Conservation (phyloP, 2,797 vertebrate species). For the Sebastes baramenuke region DNA sequence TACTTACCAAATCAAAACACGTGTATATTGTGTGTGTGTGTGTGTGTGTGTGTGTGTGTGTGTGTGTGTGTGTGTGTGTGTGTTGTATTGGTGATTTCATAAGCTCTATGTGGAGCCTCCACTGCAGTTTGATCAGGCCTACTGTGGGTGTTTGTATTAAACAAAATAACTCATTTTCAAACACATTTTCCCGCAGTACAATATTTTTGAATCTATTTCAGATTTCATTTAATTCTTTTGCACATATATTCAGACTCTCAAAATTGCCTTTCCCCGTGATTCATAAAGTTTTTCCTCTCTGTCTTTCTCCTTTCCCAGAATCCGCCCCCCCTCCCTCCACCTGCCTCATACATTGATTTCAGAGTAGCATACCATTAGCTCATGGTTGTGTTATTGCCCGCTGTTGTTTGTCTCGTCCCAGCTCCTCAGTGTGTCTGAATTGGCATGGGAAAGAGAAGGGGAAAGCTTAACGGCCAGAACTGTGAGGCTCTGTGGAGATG, state of each 20-base stretch:
- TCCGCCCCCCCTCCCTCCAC: background rate
- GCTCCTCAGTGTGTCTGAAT: constrained; percentile 87
- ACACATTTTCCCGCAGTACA: constrained; percentile 14
- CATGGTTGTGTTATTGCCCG: constrained; percentile 83
- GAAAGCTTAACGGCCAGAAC: constrained; percentile 85
- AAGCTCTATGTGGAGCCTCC: background rate
- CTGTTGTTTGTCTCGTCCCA: constrained; percentile 82
- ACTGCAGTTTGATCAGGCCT: constrained; percentile 2
- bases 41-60: background rate
- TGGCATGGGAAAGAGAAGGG: constrained; percentile 82
- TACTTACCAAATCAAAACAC: background rate
- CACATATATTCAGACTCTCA: constrained; percentile 10
- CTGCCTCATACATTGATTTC: constrained; percentile 47
- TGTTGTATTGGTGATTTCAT: background rate
- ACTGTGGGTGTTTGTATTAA: constrained; percentile 10
- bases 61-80: background rate
- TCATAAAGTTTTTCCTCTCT: constrained; percentile 21
- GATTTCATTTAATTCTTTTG: constrained; percentile 30
- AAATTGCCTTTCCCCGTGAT: constrained; percentile 38
- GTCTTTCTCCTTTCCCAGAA: constrained; percentile 6
- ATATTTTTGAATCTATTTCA: constrained; percentile 39
- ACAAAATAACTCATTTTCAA: constrained; percentile 13
- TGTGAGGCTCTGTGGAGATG: constrained; percentile 88
- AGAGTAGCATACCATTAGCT: constrained; percentile 84
- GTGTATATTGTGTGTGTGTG: background rate